These are phyloP conservation scores for Cheilosia scutellata DNA, from an alignment of 2,888 invertebrate genomes.

Conservation along the genomic window DNA sequence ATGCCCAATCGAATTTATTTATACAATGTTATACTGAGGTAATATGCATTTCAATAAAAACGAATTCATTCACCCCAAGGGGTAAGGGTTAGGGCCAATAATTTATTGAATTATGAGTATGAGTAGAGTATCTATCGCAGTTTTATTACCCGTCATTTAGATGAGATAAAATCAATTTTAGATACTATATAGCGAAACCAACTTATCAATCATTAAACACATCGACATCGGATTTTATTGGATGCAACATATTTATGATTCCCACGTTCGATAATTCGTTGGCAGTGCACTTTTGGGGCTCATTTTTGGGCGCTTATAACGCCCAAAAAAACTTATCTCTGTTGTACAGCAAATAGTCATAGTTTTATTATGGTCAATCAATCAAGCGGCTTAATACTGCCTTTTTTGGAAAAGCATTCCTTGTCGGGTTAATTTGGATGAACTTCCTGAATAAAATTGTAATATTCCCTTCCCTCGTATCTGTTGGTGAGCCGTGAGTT, in stretches of 20 bases:
- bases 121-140: constrained; percentile 44
- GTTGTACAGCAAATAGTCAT: constrained; percentile 37
- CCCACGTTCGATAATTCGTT: constrained; percentile 61
- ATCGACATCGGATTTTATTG: constrained; percentile 25
- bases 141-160: constrained; percentile 69
- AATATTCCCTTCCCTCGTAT: not conserved
- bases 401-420: not conserved
- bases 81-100: constrained; percentile 42
- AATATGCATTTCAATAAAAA: constrained; percentile 19
- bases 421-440: not conserved
- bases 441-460: constrained; percentile 14
- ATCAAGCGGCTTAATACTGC: constrained; percentile 35
- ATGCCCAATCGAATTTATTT: constrained; percentile 51
- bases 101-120: constrained; percentile 38
- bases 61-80: not conserved
- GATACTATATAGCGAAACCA: constrained; percentile 13
- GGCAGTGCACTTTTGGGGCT: constrained; percentile 20
- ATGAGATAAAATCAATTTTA: constrained; percentile 44
- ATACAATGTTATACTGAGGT: constrained; percentile 17
- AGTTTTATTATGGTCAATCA: constrained; percentile 62
- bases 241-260: constrained; percentile 53
- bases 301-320: not conserved
- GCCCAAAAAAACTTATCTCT: constrained; percentile 35
- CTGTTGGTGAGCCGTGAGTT: not conserved
- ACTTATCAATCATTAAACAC: constrained; percentile 73